Conservation (phyloP, 2,797 vertebrate genomes). For the Gadopsis bispinosus region DNA sequence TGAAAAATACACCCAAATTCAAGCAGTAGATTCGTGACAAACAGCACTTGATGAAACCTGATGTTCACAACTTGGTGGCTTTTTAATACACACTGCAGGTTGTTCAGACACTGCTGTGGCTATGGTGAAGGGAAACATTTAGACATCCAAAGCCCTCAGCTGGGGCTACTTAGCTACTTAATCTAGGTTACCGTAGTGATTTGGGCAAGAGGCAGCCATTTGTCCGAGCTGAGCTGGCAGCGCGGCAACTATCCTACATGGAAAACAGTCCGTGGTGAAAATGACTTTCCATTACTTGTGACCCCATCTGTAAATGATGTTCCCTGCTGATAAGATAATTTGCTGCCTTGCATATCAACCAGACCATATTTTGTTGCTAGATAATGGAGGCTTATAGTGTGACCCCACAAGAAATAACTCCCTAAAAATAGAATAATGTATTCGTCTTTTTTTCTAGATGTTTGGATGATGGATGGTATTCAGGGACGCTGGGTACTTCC, state of each 20-base stretch:
- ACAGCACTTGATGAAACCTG: not conserved
- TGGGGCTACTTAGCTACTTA: constrained; percentile 65
- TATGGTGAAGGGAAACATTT: constrained; percentile 53
- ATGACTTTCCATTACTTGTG: constrained; percentile 83
- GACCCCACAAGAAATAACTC: constrained; percentile 49
- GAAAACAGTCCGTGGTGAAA: constrained; percentile 81
- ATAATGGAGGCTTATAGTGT: constrained; percentile 54
- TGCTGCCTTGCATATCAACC: constrained; percentile 44
- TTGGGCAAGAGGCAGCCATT: constrained; percentile 64
- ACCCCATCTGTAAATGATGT: constrained; percentile 71
- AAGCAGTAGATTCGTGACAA: not conserved
- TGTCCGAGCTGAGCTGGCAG: constrained; percentile 70
- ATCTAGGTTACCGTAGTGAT: constrained; percentile 68
- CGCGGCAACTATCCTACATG: constrained; percentile 50
- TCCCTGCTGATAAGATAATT: constrained; percentile 70
- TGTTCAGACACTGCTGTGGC: constrained; percentile 11
- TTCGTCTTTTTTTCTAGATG: constrained; percentile 53
- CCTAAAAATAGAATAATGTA: constrained; percentile 71
- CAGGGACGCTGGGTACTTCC: constrained; percentile 29
- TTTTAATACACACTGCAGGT: constrained; percentile 18
- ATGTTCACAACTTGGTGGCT: constrained; percentile 26
- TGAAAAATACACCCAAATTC: constrained; percentile 3
- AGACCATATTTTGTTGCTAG: constrained; percentile 28
- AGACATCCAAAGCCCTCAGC: constrained; percentile 49
- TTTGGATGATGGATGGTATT: constrained; percentile 75